Evolutionary conservation across 2,797 vertebrate species (phyloP).

Genomic region (Scolopax rusticola): DNA sequence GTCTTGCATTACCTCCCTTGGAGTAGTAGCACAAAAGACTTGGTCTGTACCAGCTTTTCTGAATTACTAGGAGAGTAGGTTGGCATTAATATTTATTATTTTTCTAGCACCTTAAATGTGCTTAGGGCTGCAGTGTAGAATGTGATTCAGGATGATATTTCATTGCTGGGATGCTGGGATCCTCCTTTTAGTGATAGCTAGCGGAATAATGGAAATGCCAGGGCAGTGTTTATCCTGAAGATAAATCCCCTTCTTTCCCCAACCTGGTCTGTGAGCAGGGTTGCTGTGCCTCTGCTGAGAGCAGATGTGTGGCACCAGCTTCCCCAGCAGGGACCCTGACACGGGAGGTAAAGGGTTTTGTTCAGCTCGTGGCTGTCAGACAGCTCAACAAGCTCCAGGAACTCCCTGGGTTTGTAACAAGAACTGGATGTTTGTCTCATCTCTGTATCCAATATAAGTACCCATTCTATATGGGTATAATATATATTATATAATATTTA

Average conservation of each 20-base stretch:
- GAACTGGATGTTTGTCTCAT: neutral
- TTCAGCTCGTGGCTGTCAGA: accelerated
- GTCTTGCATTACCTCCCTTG: neutral
- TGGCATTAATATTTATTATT: neutral
- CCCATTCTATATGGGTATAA: no score
- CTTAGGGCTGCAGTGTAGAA: neutral
- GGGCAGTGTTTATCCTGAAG: neutral
- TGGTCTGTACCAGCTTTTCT: neutral
- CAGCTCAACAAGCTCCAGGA: neutral
- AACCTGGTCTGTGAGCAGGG: accelerated
- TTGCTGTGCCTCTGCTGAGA: neutral
- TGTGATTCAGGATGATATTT: neutral
- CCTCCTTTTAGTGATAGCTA: neutral
- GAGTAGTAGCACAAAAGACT: neutral
- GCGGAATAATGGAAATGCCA: neutral
- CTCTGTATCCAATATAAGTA: accelerated
- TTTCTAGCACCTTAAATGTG: neutral
- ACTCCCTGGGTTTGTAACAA: neutral
- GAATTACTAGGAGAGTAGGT: neutral
- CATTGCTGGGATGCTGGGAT: neutral
- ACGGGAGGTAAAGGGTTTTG: neutral
- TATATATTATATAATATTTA: no score
- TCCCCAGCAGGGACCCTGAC: neutral
- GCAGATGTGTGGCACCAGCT: neutral
- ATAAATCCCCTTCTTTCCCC: neutral